These are phyloP conservation scores for Heliconius sara DNA, from an alignment of 2,888 invertebrate genomes.

Conservation along the genomic window DNA sequence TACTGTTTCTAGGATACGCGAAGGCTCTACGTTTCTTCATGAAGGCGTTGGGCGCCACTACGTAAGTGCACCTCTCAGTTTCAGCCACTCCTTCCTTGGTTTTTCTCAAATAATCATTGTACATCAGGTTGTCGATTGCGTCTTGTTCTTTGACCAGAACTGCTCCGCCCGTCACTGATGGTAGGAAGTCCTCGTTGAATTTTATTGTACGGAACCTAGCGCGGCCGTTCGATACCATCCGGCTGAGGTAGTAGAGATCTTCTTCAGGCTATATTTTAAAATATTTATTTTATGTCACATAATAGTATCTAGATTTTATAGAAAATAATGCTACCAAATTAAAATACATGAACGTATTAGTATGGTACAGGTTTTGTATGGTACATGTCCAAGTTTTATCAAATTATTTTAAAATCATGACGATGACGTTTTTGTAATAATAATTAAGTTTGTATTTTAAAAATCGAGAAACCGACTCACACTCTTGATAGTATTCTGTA, in stretches of 20 bases:
- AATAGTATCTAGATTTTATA: too few relatives aligned
- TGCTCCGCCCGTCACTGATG: slow-evolving; percentile 66
- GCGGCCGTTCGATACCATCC: slow-evolving; percentile 71
- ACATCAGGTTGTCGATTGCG: slow-evolving; percentile 87
- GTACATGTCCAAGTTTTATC: too few relatives aligned
- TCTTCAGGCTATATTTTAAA: slow-evolving; percentile 69
- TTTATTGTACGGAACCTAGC: slow-evolving; percentile 69
- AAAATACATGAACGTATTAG: too few relatives aligned
- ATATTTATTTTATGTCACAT: neutral
- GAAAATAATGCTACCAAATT: too few relatives aligned
- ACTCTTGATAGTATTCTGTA: slow-evolving; percentile 86
- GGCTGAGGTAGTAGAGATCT: slow-evolving; percentile 68
- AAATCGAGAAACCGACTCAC: slow-evolving; percentile 58
- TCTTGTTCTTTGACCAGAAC: slow-evolving; percentile 87
- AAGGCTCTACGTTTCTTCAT: slow-evolving; percentile 88
- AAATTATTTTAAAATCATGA: too few relatives aligned
- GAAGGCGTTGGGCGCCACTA: slow-evolving; percentile 88
- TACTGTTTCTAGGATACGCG: slow-evolving; percentile 87
- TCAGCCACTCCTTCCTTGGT: slow-evolving; percentile 83
- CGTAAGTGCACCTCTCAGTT: slow-evolving; percentile 88
- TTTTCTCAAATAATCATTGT: slow-evolving; percentile 87
- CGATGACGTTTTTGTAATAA: too few relatives aligned
- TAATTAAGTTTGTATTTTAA: too few relatives aligned
- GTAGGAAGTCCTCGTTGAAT: slow-evolving; percentile 61
- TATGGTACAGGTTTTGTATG: too few relatives aligned